phyloP scores from a whole-genome alignment of 2,113 vertebrate species.

The Hemiscyllium ocellatum region DNA sequence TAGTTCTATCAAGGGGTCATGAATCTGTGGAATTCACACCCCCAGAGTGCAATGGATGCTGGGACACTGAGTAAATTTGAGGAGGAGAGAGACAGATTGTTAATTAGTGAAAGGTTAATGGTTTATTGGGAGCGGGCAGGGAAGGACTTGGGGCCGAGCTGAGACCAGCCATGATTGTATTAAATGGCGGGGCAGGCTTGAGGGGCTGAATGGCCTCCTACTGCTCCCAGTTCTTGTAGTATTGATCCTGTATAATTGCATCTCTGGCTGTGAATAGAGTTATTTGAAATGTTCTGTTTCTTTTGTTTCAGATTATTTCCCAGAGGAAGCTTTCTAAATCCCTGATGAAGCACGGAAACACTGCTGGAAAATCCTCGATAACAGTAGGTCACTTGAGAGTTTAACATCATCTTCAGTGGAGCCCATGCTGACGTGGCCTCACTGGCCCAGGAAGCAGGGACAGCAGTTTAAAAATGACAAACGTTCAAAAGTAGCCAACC shows the following conservation, averaged over 20 bases:
- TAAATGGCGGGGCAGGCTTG: too few species aligned
- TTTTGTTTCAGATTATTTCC: conserved; percentile 77
- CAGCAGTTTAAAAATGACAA: background rate
- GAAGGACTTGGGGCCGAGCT: too few species aligned
- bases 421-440: background rate
- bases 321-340: conserved; percentile 93
- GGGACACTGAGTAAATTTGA: too few species aligned
- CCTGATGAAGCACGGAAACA: conserved; percentile 84
- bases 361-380: conserved; percentile 84
- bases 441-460: background rate
- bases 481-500: background rate
- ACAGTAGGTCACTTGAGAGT: conserved; percentile 63
- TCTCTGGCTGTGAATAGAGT: background rate
- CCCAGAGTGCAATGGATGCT: too few species aligned
- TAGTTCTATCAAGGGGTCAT: too few species aligned
- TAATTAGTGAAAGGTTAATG: too few species aligned
- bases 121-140: too few species aligned
- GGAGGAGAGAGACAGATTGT: too few species aligned
- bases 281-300: background rate
- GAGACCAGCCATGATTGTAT: too few species aligned
- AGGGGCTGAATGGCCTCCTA: too few species aligned
- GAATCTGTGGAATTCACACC: too few species aligned
- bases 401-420: background rate
- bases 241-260: background rate
- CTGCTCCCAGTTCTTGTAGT: too few species aligned